A percentile compares a stretch with the other conserved stretches of the same genome.
Conservation (phyloP, 37 sponge, comb jelly and placozoan species). For the Dysidea cf. avara region DNA sequence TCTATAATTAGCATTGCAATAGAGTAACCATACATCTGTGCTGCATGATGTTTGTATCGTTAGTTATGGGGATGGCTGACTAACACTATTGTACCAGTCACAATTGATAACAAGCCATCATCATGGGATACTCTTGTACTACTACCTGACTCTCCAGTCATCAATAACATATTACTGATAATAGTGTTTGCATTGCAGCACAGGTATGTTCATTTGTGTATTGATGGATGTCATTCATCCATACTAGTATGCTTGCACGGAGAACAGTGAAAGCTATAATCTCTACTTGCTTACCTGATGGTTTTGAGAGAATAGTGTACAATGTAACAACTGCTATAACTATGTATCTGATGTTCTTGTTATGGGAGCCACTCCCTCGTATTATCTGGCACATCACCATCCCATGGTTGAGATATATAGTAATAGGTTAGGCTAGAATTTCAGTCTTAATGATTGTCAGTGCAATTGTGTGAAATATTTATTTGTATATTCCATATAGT, state of each 20-base stretch:
- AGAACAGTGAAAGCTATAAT: background rate
- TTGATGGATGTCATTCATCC: no score
- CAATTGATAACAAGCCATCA: slow-evolving; percentile 25
- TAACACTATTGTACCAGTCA: slow-evolving; percentile 4
- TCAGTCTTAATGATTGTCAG: no score
- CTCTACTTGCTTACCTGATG: slow-evolving; percentile 6
- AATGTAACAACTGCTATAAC: background rate
- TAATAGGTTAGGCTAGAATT: slow-evolving; percentile 25
- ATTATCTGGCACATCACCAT: slow-evolving; percentile 2
- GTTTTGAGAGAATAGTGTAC: slow-evolving; percentile 18
- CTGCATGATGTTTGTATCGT: no score
- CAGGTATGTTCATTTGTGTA: slow-evolving; percentile 13
- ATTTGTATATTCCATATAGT: no score
- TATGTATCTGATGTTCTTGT: background rate
- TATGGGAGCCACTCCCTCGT: slow-evolving; percentile 11
- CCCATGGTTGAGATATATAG: slow-evolving; percentile 8
- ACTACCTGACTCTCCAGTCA: slow-evolving; percentile 1
- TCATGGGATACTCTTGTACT: slow-evolving; percentile 12
- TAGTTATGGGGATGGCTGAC: no score
- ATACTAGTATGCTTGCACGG: slow-evolving; percentile 10
- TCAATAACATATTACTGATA: slow-evolving; percentile 13
- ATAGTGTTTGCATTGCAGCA: slow-evolving; percentile 7
- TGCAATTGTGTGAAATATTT: no score
- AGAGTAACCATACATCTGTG: no score
- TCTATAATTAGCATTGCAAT: no score